A percentile compares a stretch with the other conserved stretches of the same genome.
These are phyloP conservation scores for Notothenia rossii DNA, from an alignment of 2,113 vertebrate genomes.

Conservation along the genomic window DNA sequence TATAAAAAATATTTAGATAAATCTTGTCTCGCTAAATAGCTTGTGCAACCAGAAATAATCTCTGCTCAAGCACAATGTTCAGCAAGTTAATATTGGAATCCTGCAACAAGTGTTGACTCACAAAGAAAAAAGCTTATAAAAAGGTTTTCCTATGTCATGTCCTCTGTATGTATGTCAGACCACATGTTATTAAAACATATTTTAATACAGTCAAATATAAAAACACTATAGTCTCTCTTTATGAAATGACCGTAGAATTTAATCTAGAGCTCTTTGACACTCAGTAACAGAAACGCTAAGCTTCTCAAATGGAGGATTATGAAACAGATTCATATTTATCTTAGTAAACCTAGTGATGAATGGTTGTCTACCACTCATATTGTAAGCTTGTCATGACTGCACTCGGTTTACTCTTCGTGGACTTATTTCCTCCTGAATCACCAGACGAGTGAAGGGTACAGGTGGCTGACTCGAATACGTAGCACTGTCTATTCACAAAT, in stretches of 20 bases:
- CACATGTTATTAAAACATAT: not conserved
- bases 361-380: not conserved
- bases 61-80: no score
- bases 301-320: conserved; percentile 10
- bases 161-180: not conserved
- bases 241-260: not conserved
- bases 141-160: not conserved
- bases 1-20: no score
- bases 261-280: not conserved
- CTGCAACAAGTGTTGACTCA: no score
- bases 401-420: not conserved
- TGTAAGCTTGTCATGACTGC: not conserved
- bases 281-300: not conserved
- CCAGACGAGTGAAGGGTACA: not conserved
- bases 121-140: no score
- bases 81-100: no score
- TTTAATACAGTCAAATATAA: not conserved
- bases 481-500: not conserved
- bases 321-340: not conserved
- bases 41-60: no score
- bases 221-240: not conserved
- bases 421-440: not conserved
- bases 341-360: not conserved
- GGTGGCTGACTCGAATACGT: not conserved
- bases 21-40: no score